Base-by-base conservation (phyloP, 2,113 vertebrate genomes). In the Oreocharis arfaki region DNA sequence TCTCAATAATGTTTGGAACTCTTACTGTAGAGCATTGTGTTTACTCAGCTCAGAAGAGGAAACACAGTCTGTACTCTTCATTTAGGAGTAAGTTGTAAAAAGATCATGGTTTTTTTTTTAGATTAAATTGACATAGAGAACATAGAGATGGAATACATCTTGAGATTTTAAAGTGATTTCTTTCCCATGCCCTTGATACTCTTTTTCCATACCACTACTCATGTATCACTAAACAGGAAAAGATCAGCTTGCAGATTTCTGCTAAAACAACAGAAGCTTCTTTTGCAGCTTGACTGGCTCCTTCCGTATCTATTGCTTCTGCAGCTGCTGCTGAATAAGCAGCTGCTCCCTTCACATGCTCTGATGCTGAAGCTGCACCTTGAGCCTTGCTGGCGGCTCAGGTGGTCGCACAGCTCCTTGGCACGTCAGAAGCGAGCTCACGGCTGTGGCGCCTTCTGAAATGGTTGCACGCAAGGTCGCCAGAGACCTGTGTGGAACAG, bases 291-390 rank as follows among this genome's bases (percentile, higher is more conserved):
- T 89, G 86, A 88, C 49, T 90, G 89, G 37, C 78, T 96, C 49
- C 56, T 94, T 89, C 88, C 26, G 0, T 79, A 82, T 88, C 77
- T 28, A 77, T 84, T 73, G 70, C 79, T 96, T 53, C 76, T 87
- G 82, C 95, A 97, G 92, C 95, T 96, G 97, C 91, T 83, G 77
- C 83, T 85, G 67, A 57, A 55, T n/a, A 59, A 94, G 69, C 95
- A 97, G 92, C 94, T 97, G 94, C 83, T 96, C 64, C 81, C 77
- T 76, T 89, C 44, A 30, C 77, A 78, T 92, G 89, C 67, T 96
- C 80, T 46, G 33, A 35, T 93, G 74, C 46, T 83, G 80, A 89
- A 89, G 78, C 59, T 90, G 89, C 77, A 93, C 87, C 80, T 90
- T 9, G 2, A 83, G 87, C 33, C 41, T 92, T 2, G 49, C 77